Evolutionary conservation across 2,888 invertebrate species (phyloP), one percentile per base, ranked within the genome.

Genomic region (Cacoxenus indagator): DNA sequence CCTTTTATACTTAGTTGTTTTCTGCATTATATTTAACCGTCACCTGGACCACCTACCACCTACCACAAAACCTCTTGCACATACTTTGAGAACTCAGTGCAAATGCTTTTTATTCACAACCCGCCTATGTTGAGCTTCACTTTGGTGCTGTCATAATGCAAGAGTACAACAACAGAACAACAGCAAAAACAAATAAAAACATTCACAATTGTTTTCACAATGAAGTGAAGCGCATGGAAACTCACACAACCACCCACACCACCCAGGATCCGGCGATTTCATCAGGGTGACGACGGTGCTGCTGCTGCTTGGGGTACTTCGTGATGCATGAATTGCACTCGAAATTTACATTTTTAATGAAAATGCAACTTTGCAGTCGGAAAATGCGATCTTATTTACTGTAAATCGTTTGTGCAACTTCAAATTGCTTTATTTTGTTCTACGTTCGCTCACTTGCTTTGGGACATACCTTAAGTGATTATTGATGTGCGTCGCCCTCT

Each of bases 281-380:
- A n/a, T n/a, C n/a, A n/a, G n/a, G n/a, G n/a, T n/a, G n/a, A n/a
- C n/a, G n/a, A n/a, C n/a, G n/a, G n/a, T n/a, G n/a, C n/a, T n/a
- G n/a, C n/a, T 59, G 59, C 59, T 43, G 37, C 43, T 43, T 43
- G 19, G 11, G 43, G n/a, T 43, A 22, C 61, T 37, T 43, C 27
- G 61, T 22, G 22, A 37, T 61, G 61, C 61, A 61, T 57, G 74
- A 75, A 71, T 72, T 71, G 67, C 73, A 73, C 78, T 77, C 73
- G 68, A 77, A 78, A 82, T 81, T 78, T 83, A 73, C 79, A 80
- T 78, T 81, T 81, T 75, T 72, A 79, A 82, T 80, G 74, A 78
- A 75, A 72, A 51, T 65, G 70, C 77, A 73, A 76, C 27, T 55
- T 55, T 55, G 9, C 51, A 17, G 17, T 22, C 17, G 22, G 51